Evolutionary conservation across 1,140 invertebrate species (phyloP), one percentile per base, ranked within the genome.

Genomic region (Luehdorfia chinensis): DNA sequence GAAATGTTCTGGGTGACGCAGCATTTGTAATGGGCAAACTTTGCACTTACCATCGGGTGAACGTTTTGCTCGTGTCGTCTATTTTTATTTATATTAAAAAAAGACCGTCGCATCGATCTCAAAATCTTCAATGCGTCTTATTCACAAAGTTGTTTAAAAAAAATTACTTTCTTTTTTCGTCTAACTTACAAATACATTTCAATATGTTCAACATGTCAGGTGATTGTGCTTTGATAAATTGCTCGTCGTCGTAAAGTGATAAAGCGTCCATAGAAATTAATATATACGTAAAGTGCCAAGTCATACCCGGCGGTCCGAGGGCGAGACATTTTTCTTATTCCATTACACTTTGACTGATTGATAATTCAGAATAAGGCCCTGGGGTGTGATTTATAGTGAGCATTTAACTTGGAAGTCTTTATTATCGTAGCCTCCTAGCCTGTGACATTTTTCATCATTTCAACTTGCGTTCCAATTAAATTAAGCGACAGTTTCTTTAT

Each of bases 291-390:
- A 34, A 18, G 32, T 34, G 32, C 18, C 32, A 34, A 34, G 32
- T 34, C 32, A 34, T 34, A 34, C 14, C 9, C 15, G 33, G 9
- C n/a, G n/a, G n/a, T n/a, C 15, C 33, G 18, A 7, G 33, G 33
- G 16, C 33, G 16, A 36, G 16, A 36, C 15, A 21, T 18, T 36
- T 36, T 36, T 36, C 33, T 36, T 36, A 36, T 21, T 36, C 18
- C 33, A 36, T 36, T 36, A 36, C 33, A 21, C 6, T 36, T 36
- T 36, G 33, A 36, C 33, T 36, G 33, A 36, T 36, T 36, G 33
- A 36, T 21, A 36, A 36, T 36, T 36, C n/a, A 19, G 31, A 13
- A 13, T 32, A 16, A 21, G 33, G 4, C 5, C 33, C 18, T 16
- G 34, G 4, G 18, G 34, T 21, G 34, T 37, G 34, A 37, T 37